Evolutionary conservation across 92 coral and sea anemone species (phyloP), one percentile per base, ranked within the genome.

Genomic region (Pocillopora grandis): DNA sequence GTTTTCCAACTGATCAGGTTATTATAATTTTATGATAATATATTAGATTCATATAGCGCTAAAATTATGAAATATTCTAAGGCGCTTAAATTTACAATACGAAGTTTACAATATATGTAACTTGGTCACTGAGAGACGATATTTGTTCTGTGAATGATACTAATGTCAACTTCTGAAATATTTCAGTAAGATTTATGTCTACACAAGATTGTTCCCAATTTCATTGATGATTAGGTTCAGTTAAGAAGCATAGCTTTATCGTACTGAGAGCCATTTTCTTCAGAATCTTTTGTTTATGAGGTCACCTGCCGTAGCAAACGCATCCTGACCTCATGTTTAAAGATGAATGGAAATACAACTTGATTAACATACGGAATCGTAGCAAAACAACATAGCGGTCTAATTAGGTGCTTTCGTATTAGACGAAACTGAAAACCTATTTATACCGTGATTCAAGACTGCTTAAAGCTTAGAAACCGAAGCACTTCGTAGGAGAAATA

Each of bases 251-350:
- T 42, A 42, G 4, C 52, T 42, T 42, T 13, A 7, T 14, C 70
- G 37, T 33, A 23, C 10, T 19, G n/a, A 66, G 12, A 66, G 70
- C 19, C n/a, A 7, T 19, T 33, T n/a, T 20, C 12, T 65, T 5
- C 31, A 9, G 33, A 70, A 70, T 37, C 75, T 37, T 70, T 70
- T 70, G 75, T 70, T 70, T 60, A 18, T 59, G 56, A 19, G 55
- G 80, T 76, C 80, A 76, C 80, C 80, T 76, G 80, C 36, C 19
- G 2, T 76, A 56, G 2, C 52, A 31, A 36, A 60, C 60, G 66
- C 52, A 18, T 35, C 75, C 75, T 70, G 18, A 42, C 65, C 80
- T 76, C 65, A 76, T 76, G 80, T 76, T 76, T 76, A 76, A 76
- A 76, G 80, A 76, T 76, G 57, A 76, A 36, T 55, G 10, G 19